Base-by-base conservation (phyloP, 2,888 invertebrate species). In the Caenorhabditis macrosperma region DNA sequence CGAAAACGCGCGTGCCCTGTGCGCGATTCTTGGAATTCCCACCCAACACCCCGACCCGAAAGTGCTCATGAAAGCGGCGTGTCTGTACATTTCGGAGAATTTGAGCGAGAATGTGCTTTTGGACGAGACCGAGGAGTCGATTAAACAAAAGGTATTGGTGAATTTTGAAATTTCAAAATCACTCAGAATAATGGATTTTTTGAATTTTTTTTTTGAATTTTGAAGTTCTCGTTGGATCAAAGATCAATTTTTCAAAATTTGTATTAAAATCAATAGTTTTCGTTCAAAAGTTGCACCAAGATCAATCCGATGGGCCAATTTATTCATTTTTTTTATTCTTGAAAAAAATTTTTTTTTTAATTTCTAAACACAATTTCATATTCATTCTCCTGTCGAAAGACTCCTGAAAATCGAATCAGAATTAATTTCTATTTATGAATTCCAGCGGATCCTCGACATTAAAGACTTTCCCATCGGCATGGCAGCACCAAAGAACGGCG, bases 381-480 rank as follows among this genome's bases (percentile, higher is more conserved):
- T n/a, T n/a, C n/a, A n/a, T n/a, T n/a, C n/a, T n/a, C n/a, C n/a
- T n/a, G n/a, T n/a, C n/a, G n/a, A n/a, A n/a, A n/a, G n/a, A n/a
- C n/a, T n/a, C n/a, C n/a, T n/a, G n/a, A n/a, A n/a, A n/a, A n/a
- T 54, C 5, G 28, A 10, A 22, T 54, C 20, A 50, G 22, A 50
- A 54, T 9, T n/a, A 30, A 7, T 33, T 52, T 64, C 35, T 2
- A 38, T 26, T 26, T 66, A n/a, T n/a, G n/a, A n/a, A n/a, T 67
- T 60, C 26, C 59, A 82, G 82, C 76, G 82, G 55, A 59, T 46
- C 2, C 68, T 86, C n/a, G 78, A 82, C 41, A 55, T 86, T 54
- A 83, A 83, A 48, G 79, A 78, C 6, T 82, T 86, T 46, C 84
- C 86, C 9, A 50, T 83, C 2, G 86, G 86, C n/a, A 76, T 85